Base-by-base conservation (phyloP, 2,888 invertebrate species). In the Pachydiplax longipennis region DNA sequence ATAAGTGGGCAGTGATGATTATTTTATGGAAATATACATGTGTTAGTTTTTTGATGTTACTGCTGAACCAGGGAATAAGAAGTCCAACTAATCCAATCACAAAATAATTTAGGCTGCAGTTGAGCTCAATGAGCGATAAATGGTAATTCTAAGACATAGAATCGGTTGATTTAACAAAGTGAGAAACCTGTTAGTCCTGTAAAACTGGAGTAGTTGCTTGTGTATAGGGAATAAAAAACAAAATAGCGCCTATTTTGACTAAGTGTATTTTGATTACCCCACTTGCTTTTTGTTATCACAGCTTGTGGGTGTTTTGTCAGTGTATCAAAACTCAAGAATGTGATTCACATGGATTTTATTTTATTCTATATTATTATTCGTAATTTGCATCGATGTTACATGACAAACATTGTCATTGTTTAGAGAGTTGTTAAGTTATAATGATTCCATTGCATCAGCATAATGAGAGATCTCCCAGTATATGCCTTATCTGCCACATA, bases 271-370 rank as follows among this genome's bases (percentile, higher is more conserved):
- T 87, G 58, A 87, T 87, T 87, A 87, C 61, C 87, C 87, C 87
- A 87, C 87, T 87, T 37, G 87, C 87, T 87, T 87, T 87, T 37
- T 65, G 87, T 87, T 87, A 61, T 87, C 58, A 87, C 61, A 65
- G 61, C 87, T 87, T 87, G 87, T 87, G 87, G 87, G 87, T 87
- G 58, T 87, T 61, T 87, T 87, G 87, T 87, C 58, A 87, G 61
- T 58, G 61, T 87, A 25, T 87, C 87, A 61, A 65, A 37, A 61
- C 87, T 87, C 61, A 87, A 87, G 58, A 61, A 61, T 87, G 87
- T 87, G 87, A 87, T 87, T 58, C 87, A 87, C 87, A 87, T 37
- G 22, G 61, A 87, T 4, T 53, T 53, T 53, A 53, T 53, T 53
- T 53, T 18, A 18, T 53, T 53, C 15, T 8, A 53, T 53, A 12